phyloP scores from a whole-genome alignment of 1,140 invertebrate genomes.

The Solenopsis invicta region DNA sequence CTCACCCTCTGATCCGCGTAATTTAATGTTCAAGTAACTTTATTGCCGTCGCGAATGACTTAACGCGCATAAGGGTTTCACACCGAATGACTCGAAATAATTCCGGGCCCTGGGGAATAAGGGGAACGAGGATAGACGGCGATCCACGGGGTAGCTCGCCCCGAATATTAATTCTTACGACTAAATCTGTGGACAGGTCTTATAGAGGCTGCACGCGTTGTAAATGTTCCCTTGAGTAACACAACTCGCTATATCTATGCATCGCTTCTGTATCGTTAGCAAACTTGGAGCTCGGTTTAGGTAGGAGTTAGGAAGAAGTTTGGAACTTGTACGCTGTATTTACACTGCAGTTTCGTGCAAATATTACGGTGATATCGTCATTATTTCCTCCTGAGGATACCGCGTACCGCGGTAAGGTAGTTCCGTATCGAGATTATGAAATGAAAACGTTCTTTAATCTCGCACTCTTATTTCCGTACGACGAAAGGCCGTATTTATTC shows the following conservation, averaged over 20 bases:
- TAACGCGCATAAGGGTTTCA: conserved; percentile 9
- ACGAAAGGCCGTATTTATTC: conserved; percentile 40
- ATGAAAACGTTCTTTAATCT: background rate
- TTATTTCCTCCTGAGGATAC: conserved; percentile 19
- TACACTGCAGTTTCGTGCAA: conserved; percentile 34
- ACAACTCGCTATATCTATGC: background rate
- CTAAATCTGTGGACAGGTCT: conserved; percentile 21
- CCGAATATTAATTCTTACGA: conserved; percentile 54
- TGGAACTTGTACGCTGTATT: conserved; percentile 34
- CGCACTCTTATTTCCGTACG: background rate
- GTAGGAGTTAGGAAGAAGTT: conserved; percentile 52
- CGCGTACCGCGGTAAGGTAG: background rate
- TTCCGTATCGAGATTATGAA: background rate
- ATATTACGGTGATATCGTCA: conserved; percentile 43
- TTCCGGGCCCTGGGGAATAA: background rate
- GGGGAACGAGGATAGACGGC: background rate
- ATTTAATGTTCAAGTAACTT: conserved; percentile 41
- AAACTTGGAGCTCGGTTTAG: conserved; percentile 37
- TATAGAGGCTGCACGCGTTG: background rate
- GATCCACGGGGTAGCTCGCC: background rate
- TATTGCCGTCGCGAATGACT: background rate
- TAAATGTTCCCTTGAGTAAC: conserved; percentile 51
- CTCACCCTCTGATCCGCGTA: background rate
- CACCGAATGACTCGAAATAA: conserved; percentile 13
- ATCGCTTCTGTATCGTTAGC: conserved; percentile 41